Percentiles rank a stretch among this genome's conserved stretches.
phyloP scores from a whole-genome alignment of 1,140 invertebrate genomes.

The Drosophila orena region DNA sequence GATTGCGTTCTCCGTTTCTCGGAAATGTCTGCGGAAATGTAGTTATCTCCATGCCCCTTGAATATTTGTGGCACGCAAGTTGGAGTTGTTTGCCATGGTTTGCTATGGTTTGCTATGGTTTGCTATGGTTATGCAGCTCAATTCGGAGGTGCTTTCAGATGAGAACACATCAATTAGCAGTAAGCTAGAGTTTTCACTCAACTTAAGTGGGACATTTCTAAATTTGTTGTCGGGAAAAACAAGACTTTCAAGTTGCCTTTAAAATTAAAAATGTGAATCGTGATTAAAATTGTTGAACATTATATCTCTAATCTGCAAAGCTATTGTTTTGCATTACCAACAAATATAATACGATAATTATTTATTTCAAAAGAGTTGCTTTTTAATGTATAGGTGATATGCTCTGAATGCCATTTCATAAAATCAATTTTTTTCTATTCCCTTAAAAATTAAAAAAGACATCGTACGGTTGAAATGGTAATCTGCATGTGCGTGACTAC shows the following conservation, averaged over 20 bases:
- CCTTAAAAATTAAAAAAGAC: constrained; percentile 1
- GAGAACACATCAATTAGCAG: not conserved
- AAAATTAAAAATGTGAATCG: no score
- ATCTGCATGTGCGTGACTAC: constrained; percentile 20
- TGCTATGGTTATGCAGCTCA: constrained; percentile 9
- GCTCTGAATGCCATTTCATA: not conserved
- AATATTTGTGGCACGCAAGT: not conserved
- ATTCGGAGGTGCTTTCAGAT: not conserved
- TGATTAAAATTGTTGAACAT: no score
- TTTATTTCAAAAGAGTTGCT: no score
- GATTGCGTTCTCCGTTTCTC: constrained; percentile 10
- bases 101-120: no score
- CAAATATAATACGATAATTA: no score
- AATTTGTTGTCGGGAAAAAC: not conserved
- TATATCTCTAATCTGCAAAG: no score
- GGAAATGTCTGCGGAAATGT: constrained; percentile 11
- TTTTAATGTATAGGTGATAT: no score
- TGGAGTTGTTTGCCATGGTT: not conserved
- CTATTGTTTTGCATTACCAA: no score
- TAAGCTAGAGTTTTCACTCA: constrained; percentile 5
- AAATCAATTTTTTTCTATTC: not conserved
- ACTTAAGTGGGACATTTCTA: constrained; percentile 1
- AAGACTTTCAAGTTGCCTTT: not conserved
- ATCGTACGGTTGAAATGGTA: constrained; percentile 3
- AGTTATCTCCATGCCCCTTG: not conserved